Evolutionary conservation across 2,888 invertebrate genomes (phyloP), one percentile per base, ranked within the genome.

Genomic region (Mesochorus sp.): DNA sequence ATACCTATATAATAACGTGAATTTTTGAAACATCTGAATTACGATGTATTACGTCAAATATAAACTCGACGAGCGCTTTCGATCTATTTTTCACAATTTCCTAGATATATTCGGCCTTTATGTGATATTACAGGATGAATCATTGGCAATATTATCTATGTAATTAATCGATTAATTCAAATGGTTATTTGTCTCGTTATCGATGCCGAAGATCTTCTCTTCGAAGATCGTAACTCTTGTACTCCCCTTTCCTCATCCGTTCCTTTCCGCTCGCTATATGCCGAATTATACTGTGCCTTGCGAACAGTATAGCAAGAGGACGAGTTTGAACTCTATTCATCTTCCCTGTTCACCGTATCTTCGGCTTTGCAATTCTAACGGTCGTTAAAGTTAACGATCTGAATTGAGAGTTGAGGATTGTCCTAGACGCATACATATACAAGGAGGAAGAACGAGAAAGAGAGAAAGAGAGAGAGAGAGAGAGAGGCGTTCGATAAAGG

Each of bases 371-470:
- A 73, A 78, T 78, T 78, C 68, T 51, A 73, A 68, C 42, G 68
- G 64, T 73, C 77, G 73, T 78, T 78, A 70, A 73, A 78, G 77
- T 78, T 78, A 73, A 73, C 77, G 73, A 78, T 78, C 68, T 51
- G 77, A 73, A 78, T 78, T 73, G 73, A 73, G 68, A 59, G 57
- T 64, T 49, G 64, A 70, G 57, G 57, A 64, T 64, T 70, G 17
- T 17, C 14, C 12, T 17, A 2, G 12, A 21, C 3, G 39, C 49
- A 24, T 49, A 37, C 37, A 44, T 19, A 31, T 37, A 26, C 34
- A 34, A 19, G 34, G 10, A 31, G 17, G 28, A 47, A 39, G 39
- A n/a, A 26, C 39, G 14, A 70, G 24, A 49, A 21, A 28, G 39
- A 31, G 26, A 51, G 26, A 37, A 17, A 31, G n/a, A n/a, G 8